Base-by-base conservation (phyloP, 2,797 vertebrate species). In the Hyperoplus immaculatus region DNA sequence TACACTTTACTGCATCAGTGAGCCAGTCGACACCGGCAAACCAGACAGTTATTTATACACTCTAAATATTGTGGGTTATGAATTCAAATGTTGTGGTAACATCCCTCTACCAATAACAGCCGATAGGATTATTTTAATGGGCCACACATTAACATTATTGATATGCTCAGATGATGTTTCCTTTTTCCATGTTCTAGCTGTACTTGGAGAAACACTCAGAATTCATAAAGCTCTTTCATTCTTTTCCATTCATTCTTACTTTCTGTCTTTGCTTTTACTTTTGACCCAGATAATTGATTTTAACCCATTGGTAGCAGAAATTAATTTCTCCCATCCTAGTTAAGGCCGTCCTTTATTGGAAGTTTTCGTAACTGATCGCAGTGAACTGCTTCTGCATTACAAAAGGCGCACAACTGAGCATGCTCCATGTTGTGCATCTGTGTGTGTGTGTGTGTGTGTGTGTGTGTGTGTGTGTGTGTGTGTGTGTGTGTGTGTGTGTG, bases 271-370 rank as follows among this genome's bases (percentile, higher is more conserved):
- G 5, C 11, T 12, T 64, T 36, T 5, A 87, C 67, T 72, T 86
- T 78, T 77, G 67, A 82, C 77, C 68, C 49, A 65, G 38, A 62
- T 72, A 3, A 38, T 6, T 42, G 50, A 42, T 58, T 69, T 45
- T 71, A 62, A 75, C 11, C 2, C 16, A 1, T 7, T 39, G 61
- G n/a, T 9, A 69, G 61, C 3, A 1, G 10, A 79, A 86, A 84
- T 87, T 77, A 69, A 75, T 86, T 81, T 80, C 47, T 64, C 29
- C 16, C 5, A 10, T 81, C 50, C 45, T 54, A 43, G 49, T 74
- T 56, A 13, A 58, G 49, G 41, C 43, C 9, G 49, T 42, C 72
- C 10, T 7, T 75, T 73, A 50, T 56, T 78, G 45, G 36, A 66
- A 43, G 60, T 72, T 70, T 50, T 39, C 47, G 57, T 69, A 68